A percentile compares a stretch with the other conserved stretches of the same genome.
These are phyloP conservation scores for Drosophila truncata DNA, from an alignment of 1,140 invertebrate genomes.

Conservation along the genomic window DNA sequence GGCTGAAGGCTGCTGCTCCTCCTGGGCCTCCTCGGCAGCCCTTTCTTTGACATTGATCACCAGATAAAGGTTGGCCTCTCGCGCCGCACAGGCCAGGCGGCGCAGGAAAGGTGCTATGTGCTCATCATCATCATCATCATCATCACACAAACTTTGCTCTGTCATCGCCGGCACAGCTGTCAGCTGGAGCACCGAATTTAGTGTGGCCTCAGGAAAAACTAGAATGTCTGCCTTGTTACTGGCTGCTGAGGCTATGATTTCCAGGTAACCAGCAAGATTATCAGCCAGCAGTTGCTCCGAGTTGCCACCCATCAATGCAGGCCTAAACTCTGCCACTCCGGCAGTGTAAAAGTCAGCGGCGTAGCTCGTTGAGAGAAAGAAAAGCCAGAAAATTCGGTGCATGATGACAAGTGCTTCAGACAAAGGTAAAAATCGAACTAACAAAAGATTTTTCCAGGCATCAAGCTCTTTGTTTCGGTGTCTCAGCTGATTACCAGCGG, in stretches of 20 bases:
- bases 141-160: slow-evolving; percentile 34
- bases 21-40: slow-evolving; percentile 34
- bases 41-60: slow-evolving; percentile 91
- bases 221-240: slow-evolving; percentile 89
- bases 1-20: no score
- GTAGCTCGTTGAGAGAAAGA: neutral
- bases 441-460: neutral
- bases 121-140: neutral
- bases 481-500: slow-evolving; percentile 6
- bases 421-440: neutral
- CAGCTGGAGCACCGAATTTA: slow-evolving; percentile 78
- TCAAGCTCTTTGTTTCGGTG: neutral
- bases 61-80: slow-evolving; percentile 85
- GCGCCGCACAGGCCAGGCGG: slow-evolving; percentile 67
- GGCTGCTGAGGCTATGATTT: slow-evolving; percentile 54
- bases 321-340: slow-evolving; percentile 86
- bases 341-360: slow-evolving; percentile 85
- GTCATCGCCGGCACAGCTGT: slow-evolving; percentile 60
- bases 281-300: slow-evolving; percentile 59
- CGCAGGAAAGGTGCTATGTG: slow-evolving; percentile 56
- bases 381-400: neutral
- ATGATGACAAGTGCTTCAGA: neutral
- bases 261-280: slow-evolving; percentile 65
- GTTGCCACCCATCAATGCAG: slow-evolving; percentile 29
- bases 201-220: slow-evolving; percentile 92